Evolutionary conservation across 2,797 vertebrate species (phyloP).

Genomic region (Ispidina lecontei): DNA sequence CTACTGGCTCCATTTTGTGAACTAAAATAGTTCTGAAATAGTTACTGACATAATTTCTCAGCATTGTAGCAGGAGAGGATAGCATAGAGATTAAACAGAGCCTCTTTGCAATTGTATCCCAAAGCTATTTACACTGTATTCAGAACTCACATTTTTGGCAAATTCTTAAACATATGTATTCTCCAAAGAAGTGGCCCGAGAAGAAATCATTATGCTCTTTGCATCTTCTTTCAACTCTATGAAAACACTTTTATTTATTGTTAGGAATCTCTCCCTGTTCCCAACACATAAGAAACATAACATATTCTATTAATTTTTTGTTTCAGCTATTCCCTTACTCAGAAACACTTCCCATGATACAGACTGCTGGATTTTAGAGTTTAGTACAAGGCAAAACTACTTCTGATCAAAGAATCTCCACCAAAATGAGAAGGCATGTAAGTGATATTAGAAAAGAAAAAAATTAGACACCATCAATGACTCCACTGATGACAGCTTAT

Average conservation of each 20-base stretch:
- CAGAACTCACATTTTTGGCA: neutral
- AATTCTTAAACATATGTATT: neutral
- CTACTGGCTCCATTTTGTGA: neutral
- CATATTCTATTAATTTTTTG: neutral
- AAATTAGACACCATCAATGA: neutral
- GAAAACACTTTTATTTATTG: neutral
- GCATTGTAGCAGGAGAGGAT: neutral
- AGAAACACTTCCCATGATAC: neutral
- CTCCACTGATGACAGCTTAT: neutral
- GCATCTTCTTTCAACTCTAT: neutral
- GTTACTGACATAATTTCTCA: neutral
- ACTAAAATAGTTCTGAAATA: neutral
- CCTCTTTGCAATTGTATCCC: neutral
- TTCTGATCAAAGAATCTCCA: neutral
- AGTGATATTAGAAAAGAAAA: neutral
- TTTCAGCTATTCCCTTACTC: neutral
- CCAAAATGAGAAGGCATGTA: neutral
- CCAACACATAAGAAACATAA: neutral
- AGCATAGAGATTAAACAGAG: neutral
- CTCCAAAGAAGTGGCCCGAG: neutral
- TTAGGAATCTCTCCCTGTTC: neutral
- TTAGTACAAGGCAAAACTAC: neutral
- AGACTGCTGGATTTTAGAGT: neutral
- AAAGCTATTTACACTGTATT: neutral
- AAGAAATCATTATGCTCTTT: neutral